These are phyloP conservation scores for Parnassius apollo DNA, from an alignment of 2,888 invertebrate genomes.

Conservation along the genomic window DNA sequence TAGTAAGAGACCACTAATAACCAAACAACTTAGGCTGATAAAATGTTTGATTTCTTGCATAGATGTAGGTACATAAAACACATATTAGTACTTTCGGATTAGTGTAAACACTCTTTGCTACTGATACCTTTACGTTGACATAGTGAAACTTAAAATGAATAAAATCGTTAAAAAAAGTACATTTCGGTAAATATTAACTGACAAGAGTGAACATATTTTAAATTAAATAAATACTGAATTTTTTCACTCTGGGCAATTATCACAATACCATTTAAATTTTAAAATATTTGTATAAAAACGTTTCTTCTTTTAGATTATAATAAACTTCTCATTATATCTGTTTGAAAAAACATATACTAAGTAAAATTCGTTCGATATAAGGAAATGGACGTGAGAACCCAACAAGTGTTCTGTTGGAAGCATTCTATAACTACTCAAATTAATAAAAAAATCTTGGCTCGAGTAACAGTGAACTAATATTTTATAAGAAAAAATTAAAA, in stretches of 20 bases:
- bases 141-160: not conserved
- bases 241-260: slow-evolving; percentile 52
- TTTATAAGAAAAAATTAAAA: not conserved
- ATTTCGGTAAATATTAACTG: slow-evolving; percentile 13
- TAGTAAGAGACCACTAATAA: no score
- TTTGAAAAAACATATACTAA: not conserved
- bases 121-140: no score
- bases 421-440: slow-evolving; percentile 14
- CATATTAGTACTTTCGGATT: slow-evolving; percentile 4
- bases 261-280: slow-evolving; percentile 39
- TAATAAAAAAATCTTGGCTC: slow-evolving; percentile 23
- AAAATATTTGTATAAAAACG: not conserved
- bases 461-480: slow-evolving; percentile 2
- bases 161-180: not conserved
- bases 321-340: not conserved
- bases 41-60: no score
- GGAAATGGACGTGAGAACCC: slow-evolving; percentile 37
- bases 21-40: no score
- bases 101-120: not conserved
- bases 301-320: not conserved
- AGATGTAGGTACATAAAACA: not conserved
- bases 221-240: not conserved
- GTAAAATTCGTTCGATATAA: not conserved
- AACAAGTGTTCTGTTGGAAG: slow-evolving; percentile 37
- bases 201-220: slow-evolving; percentile 11